These are phyloP conservation scores for Ursus arctos DNA, from an alignment of 2,113 vertebrate genomes.

Conservation along the genomic window DNA sequence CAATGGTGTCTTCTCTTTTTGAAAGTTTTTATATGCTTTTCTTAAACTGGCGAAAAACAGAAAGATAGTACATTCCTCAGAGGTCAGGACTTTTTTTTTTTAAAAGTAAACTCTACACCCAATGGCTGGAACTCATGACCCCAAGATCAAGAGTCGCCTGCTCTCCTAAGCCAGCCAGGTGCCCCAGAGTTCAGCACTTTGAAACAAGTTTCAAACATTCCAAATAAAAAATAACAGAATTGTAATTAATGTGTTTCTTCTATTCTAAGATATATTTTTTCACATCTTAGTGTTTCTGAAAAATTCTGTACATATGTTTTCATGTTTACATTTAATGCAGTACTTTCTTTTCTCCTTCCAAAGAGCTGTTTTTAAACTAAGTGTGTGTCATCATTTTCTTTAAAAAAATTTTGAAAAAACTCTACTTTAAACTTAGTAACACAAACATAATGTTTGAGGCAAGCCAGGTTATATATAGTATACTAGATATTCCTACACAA, in stretches of 20 bases:
- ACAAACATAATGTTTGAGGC: constrained; percentile 10
- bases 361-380: constrained; percentile 50
- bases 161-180: neutral
- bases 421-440: neutral
- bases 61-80: neutral
- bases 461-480: constrained; percentile 53
- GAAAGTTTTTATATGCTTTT: constrained; percentile 33
- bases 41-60: neutral
- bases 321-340: constrained; percentile 36
- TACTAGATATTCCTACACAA: constrained; percentile 35
- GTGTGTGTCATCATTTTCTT: neutral
- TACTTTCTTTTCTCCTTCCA: constrained; percentile 12
- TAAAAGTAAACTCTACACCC: neutral
- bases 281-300: constrained; percentile 30
- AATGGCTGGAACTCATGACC: neutral
- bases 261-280: constrained; percentile 6
- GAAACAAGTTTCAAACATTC: constrained; percentile 29
- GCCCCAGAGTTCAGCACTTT: neutral
- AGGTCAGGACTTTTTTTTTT: neutral
- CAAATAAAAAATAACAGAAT: constrained; percentile 13
- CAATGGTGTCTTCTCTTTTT: neutral
- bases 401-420: neutral
- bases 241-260: constrained; percentile 6
- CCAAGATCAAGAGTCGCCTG: neutral
- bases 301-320: constrained; percentile 30